A percentile compares a stretch with the other conserved stretches of the same genome.
These are phyloP conservation scores for Ascaphus truei DNA, from an alignment of 2,113 vertebrate species.

Conservation along the genomic window DNA sequence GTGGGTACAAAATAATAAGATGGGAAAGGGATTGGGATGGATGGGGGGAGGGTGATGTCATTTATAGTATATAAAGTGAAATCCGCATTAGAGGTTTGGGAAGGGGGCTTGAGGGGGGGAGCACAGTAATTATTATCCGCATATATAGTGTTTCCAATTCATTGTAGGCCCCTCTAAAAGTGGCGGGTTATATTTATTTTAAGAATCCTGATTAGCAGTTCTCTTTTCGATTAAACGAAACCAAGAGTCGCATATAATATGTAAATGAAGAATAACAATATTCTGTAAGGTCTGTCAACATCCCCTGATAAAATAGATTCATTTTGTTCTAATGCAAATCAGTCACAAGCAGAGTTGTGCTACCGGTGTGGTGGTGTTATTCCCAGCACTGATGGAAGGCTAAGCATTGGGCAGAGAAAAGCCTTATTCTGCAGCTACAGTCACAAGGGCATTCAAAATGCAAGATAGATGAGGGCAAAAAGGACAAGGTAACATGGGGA, in stretches of 20 bases:
- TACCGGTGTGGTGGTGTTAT: neutral
- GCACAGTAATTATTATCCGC: too few species aligned
- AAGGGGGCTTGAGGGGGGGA: too few species aligned
- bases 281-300: neutral
- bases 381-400: conserved; percentile 3
- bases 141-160: too few species aligned
- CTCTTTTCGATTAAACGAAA: neutral
- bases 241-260: neutral
- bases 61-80: too few species aligned
- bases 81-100: too few species aligned
- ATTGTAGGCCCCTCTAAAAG: too few species aligned
- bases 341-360: neutral
- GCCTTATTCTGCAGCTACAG: neutral
- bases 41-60: too few species aligned
- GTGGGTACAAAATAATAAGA: too few species aligned
- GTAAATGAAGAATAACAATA: neutral
- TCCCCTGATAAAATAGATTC: conserved; percentile 10
- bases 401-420: neutral
- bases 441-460: conserved; percentile 6
- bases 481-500: conserved; percentile 16
- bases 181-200: too few species aligned
- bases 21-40: too few species aligned
- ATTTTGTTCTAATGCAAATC: conserved; percentile 20
- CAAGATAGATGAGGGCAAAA: conserved; percentile 25
- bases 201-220: too few species aligned